Conservation (phyloP, 2,888 invertebrate genomes). For the Nomada flava region DNA sequence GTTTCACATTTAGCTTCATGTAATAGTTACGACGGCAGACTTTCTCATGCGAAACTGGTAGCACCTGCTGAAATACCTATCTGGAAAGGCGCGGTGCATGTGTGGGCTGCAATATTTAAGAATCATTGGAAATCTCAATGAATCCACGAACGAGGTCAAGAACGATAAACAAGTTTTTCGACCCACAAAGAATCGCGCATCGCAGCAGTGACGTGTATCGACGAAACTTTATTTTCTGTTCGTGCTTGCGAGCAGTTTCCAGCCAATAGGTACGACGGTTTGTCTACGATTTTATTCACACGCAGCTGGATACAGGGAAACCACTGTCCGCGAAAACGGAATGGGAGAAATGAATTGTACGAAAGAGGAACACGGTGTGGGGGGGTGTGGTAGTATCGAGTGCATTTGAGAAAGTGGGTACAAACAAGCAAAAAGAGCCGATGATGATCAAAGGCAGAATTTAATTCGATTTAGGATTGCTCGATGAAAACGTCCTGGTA, state of each 20-base stretch:
- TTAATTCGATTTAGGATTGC: constrained; percentile 20
- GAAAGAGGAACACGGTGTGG: constrained; percentile 1
- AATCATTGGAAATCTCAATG: not conserved
- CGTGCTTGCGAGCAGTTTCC: constrained; percentile 64
- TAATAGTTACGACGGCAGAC: too few relatives aligned
- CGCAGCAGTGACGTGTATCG: constrained; percentile 25
- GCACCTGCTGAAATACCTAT: too few relatives aligned
- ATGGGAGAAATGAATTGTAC: constrained; percentile 1
- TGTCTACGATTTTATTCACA: constrained; percentile 61
- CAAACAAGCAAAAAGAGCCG: constrained; percentile 10
- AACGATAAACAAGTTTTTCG: not conserved
- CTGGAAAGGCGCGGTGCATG: too few relatives aligned
- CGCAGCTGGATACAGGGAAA: constrained; percentile 26
- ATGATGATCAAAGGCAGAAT: constrained; percentile 37
- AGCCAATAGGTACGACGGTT: constrained; percentile 60
- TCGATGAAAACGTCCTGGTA: too few relatives aligned
- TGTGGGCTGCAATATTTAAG: not conserved
- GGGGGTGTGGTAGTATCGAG: constrained; percentile 3
- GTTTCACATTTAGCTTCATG: too few relatives aligned
- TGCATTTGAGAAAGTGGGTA: constrained; percentile 1
- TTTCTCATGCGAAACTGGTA: too few relatives aligned
- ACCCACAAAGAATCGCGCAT: constrained; percentile 36
- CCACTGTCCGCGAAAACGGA: constrained; percentile 14
- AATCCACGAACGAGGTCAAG: constrained; percentile 2
- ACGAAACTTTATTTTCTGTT: constrained; percentile 54